phyloP scores from a whole-genome alignment of 2,113 vertebrate species.

The Embiotoca jacksoni region DNA sequence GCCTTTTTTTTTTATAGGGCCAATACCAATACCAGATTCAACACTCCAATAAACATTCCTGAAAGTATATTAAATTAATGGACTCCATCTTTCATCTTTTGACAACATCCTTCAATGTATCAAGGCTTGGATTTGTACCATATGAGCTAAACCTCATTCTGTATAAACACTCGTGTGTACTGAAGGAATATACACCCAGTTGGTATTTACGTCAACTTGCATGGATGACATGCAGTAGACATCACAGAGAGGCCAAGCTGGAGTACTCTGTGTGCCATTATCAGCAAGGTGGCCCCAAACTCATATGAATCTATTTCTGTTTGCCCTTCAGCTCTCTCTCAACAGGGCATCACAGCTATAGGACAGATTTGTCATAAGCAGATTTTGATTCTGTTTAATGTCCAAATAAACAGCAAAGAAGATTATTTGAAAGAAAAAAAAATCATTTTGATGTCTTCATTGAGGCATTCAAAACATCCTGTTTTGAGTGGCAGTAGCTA shows the following conservation, averaged over 20 bases:
- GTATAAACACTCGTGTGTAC: conserved; percentile 1
- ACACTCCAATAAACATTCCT: not conserved
- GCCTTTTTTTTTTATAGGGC: not conserved
- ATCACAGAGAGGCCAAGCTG: conserved; percentile 50
- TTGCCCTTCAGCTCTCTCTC: conserved; percentile 30
- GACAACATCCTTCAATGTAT: not conserved
- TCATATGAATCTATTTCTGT: conserved; percentile 56
- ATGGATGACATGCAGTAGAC: not conserved
- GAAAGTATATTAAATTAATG: not conserved
- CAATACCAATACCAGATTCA: not conserved
- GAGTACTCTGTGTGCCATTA: conserved; percentile 45
- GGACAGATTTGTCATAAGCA: not conserved
- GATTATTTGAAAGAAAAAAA: not conserved
- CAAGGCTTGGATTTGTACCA: not conserved
- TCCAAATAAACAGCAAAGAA: conserved; percentile 1
- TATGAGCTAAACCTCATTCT: conserved; percentile 2
- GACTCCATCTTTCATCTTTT: not conserved
- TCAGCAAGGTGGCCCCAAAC: conserved; percentile 44
- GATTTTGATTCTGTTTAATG: not conserved
- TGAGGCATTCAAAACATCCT: not conserved
- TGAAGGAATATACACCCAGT: conserved; percentile 7
- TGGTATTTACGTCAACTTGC: not conserved
- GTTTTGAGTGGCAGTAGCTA: not conserved
- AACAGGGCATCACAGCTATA: not conserved
- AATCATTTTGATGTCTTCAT: not conserved